A percentile compares a stretch with the other conserved stretches of the same genome.
Evolutionary conservation across 2,888 invertebrate species (phyloP).

Genomic region (Epiblema foenella): DNA sequence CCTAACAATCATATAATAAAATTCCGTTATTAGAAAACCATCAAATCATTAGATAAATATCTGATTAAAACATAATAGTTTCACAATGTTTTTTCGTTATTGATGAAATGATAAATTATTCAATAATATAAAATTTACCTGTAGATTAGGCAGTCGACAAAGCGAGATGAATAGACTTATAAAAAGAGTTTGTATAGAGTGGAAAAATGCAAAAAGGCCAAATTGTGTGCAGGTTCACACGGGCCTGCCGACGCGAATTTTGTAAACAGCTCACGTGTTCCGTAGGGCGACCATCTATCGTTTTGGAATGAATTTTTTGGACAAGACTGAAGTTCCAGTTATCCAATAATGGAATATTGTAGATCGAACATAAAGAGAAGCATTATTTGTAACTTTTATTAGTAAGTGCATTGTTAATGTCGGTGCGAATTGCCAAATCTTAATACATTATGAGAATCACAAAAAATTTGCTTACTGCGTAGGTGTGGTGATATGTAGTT

Average conservation of each 20-base stretch:
- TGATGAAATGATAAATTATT: constrained; percentile 16
- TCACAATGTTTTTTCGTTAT: constrained; percentile 3
- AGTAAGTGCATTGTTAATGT: too few species aligned
- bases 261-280: constrained; percentile 72
- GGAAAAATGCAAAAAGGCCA: constrained; percentile 64
- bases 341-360: too few species aligned
- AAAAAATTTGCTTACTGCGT: too few species aligned
- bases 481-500: too few species aligned
- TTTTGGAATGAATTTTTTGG: background rate
- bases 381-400: too few species aligned
- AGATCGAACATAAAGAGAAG: too few species aligned
- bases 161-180: constrained; percentile 53
- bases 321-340: too few species aligned
- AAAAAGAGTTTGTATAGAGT: constrained; percentile 60
- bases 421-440: too few species aligned
- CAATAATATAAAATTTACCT: constrained; percentile 33
- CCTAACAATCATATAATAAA: too few species aligned
- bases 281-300: constrained; percentile 57
- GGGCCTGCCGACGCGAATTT: constrained; percentile 63
- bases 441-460: too few species aligned
- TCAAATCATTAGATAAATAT: too few species aligned
- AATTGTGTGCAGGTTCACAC: constrained; percentile 72
- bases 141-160: constrained; percentile 52
- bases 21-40: too few species aligned
- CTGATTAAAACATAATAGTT: background rate